Percentiles rank a stretch among this genome's conserved stretches.
These are phyloP conservation scores for Zonotrichia albicollis DNA, from an alignment of 2,797 vertebrate species.

Conservation along the genomic window DNA sequence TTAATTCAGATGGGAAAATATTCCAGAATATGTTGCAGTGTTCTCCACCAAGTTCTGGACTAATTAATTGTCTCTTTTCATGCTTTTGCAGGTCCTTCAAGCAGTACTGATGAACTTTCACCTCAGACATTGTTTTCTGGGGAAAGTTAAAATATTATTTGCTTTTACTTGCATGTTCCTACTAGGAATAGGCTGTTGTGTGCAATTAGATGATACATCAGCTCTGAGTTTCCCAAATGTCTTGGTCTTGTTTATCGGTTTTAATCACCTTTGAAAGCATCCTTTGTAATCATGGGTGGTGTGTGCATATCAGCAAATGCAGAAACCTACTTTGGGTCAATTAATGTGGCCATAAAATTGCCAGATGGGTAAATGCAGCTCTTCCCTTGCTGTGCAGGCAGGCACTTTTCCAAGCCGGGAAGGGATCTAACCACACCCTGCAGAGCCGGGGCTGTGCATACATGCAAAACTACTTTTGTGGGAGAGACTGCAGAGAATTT, in stretches of 20 bases:
- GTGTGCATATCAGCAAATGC: background rate
- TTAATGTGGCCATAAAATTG: background rate
- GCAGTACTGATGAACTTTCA: background rate
- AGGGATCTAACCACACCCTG: constrained; percentile 18
- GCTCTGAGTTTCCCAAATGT: background rate
- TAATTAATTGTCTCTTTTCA: background rate
- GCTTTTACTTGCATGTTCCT: background rate
- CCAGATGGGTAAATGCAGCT: background rate
- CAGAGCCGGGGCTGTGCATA: background rate
- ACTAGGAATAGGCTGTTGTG: background rate
- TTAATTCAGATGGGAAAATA: background rate
- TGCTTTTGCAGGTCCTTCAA: background rate
- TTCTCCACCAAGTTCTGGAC: fast-evolving
- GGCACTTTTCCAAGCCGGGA: background rate
- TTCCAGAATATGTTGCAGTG: background rate
- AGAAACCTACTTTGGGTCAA: background rate
- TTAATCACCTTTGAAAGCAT: background rate
- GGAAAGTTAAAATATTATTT: background rate
- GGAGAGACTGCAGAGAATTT: background rate
- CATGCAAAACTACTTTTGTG: constrained; percentile 26
- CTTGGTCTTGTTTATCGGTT: background rate
- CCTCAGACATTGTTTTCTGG: background rate
- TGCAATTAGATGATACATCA: background rate
- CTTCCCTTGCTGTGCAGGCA: background rate
- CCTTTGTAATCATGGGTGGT: background rate